Percentiles rank a stretch among this genome's conserved stretches.
Evolutionary conservation across 2,888 invertebrate genomes (phyloP).

Genomic region (Trichopoda pennipes): DNA sequence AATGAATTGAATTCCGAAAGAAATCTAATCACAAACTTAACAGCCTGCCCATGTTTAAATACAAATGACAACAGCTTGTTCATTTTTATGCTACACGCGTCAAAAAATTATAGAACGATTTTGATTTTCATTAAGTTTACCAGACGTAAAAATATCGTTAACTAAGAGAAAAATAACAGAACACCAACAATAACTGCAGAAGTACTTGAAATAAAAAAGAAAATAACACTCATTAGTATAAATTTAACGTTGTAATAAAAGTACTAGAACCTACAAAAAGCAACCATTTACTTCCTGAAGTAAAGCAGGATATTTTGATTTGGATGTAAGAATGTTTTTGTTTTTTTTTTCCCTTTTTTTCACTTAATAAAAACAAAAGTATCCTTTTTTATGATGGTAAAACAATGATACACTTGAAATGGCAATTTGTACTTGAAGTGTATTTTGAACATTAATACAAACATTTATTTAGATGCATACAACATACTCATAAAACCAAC

Average conservation of each 20-base stretch:
- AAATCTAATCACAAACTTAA: too few species aligned
- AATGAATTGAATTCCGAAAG: too few species aligned
- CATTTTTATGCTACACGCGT: constrained; percentile 22
- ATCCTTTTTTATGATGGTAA: constrained; percentile 51
- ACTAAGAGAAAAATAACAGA: constrained; percentile 5
- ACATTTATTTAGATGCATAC: background rate
- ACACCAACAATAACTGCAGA: background rate
- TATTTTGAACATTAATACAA: background rate
- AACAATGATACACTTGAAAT: constrained; percentile 61
- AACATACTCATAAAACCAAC: background rate
- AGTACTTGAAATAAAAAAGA: constrained; percentile 40
- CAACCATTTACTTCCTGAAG: constrained; percentile 53
- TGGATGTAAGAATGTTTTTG: background rate
- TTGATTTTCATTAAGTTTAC: constrained; percentile 22
- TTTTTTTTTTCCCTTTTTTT: constrained; percentile 3
- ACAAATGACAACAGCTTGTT: constrained; percentile 28
- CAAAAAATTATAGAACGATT: background rate
- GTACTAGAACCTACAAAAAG: constrained; percentile 18
- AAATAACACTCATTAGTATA: constrained; percentile 1
- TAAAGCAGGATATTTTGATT: constrained; percentile 54
- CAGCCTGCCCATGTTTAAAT: too few species aligned
- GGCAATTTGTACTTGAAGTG: constrained; percentile 23
- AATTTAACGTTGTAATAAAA: constrained; percentile 16
- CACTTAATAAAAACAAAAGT: constrained; percentile 32
- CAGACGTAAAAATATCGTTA: constrained; percentile 7